Base-by-base conservation (phyloP, 2,888 invertebrate genomes). In the Polymixis flavicincta region DNA sequence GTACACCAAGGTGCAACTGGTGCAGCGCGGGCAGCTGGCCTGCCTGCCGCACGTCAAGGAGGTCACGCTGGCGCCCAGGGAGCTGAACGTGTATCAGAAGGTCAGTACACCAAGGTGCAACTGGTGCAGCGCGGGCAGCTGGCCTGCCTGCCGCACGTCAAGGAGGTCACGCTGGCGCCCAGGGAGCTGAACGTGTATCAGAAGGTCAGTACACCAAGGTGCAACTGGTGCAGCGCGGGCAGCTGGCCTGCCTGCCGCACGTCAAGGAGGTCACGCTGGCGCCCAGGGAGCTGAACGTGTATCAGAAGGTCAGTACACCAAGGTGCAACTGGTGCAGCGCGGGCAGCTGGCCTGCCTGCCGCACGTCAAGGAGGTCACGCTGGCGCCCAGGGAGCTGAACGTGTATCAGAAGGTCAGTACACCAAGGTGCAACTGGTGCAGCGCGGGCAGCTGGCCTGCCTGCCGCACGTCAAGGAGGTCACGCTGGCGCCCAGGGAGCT, bases 31-130 rank as follows among this genome's bases (percentile, higher is more conserved):
- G 0, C 94, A 95, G 71, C 94, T 98, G 11, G 92, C 94, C 22
- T 95, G 95, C 74, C 94, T 99, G 76, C 98, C 98, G 0, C 92
- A 96, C 78, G 90, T 97, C 22, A 92, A 97, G 2, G 92, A 97
- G 78, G 97, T 99, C 0, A 92, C 95, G 0, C 96, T 99, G 59
- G 97, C 97, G 71, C 96, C 96, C 64, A 97, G 97, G 1, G 98
- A 98, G 92, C 97, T 97, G 95, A 96, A 97, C 77, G 97, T 99
- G 0, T 99, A 99, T 91, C 98, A 92, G 85, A 92, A n/a, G n/a
- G n/a, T n/a, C n/a, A n/a, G n/a, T n/a, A n/a, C 61, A 99, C 99
- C 0, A 99, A 99, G 93, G 96, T 94, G 17, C 98, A 99, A 92
- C 96, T 98, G 14, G 97, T 98, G 87, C 94, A 95, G 65, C 94